Base-by-base conservation (phyloP, 2,113 vertebrate species). In the Neotragus moschatus region DNA sequence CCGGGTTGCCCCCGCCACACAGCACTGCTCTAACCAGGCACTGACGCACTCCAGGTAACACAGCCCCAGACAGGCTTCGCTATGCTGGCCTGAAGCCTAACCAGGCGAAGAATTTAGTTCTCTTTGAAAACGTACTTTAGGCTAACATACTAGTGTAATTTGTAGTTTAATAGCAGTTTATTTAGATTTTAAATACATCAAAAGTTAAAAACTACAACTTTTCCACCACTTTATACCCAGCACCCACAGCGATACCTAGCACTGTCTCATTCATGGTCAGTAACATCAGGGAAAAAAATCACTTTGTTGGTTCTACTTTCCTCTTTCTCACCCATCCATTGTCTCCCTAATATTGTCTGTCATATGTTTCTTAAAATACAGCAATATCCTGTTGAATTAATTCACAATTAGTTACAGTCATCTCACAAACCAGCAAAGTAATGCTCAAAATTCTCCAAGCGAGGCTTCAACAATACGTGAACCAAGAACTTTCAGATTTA, bases 1-100 rank as follows among this genome's bases (percentile, higher is more conserved):
- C n/a, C 0, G 60, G 60, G 61, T 14, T 2, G 0, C n/a, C 17
- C 63, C n/a, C 17, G 8, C 9, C n/a, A 70, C 17, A 19, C n/a
- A 70, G 63, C 63, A 36, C 33, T 5, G 17, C 66, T 36, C 66
- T 70, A 19, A 70, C 66, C 66, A 39, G 19, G n/a, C n/a, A 12
- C n/a, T 70, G 36, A 25, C 1, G 5, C 0, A 0, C 36, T 73
- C 11, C 66, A 39, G 36, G 36, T 25, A 25, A 39, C 36, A 13
- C 10, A 13, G 12, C 11, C 36, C 21, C 36, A 73, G 66, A 73
- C 36, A 39, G 66, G 66, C 19, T 70, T 23, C 19, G 2, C 66
- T 70, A 6, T 0, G 5, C 66, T 73, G 36, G 66, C 36, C 36
- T 0, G 0, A 73, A 25, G 21, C 36, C 10, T 39, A 23, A 73